phyloP scores from a whole-genome alignment of 2,888 invertebrate genomes.

The Tanypteryx hageni region DNA sequence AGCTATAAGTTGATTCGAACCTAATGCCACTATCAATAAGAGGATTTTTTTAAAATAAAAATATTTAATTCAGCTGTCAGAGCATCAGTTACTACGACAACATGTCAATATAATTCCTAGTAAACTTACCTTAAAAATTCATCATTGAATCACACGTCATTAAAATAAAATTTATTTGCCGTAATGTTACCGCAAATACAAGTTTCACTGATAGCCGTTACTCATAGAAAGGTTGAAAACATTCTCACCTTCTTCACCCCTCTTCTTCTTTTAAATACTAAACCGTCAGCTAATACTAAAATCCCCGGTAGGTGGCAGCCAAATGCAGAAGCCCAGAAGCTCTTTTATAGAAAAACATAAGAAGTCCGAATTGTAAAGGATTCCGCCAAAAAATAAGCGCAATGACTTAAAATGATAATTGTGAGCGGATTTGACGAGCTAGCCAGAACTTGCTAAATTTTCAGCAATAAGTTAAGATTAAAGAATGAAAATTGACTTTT shows the following conservation, averaged over 20 bases:
- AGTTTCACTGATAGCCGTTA: constrained; percentile 10
- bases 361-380: neutral
- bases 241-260: neutral
- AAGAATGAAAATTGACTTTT: too few relatives aligned
- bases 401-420: too few relatives aligned
- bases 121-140: neutral
- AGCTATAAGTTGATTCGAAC: neutral
- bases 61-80: constrained; percentile 9
- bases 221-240: constrained; percentile 40
- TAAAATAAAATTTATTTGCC: neutral
- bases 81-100: neutral
- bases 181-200: neutral
- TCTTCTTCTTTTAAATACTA: constrained; percentile 47
- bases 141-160: neutral
- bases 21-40: too few relatives aligned
- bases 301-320: constrained; percentile 7
- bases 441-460: too few relatives aligned
- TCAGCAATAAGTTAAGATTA: too few relatives aligned
- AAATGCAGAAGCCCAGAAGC: neutral
- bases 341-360: neutral
- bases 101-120: neutral
- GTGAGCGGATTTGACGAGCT: too few relatives aligned
- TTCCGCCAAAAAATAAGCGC: too few relatives aligned
- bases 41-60: neutral
- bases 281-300: neutral